These are phyloP conservation scores for Heliocidaris erythrogramma DNA, from an alignment of 35 echinoderm and acorn worm genomes.

Conservation along the genomic window DNA sequence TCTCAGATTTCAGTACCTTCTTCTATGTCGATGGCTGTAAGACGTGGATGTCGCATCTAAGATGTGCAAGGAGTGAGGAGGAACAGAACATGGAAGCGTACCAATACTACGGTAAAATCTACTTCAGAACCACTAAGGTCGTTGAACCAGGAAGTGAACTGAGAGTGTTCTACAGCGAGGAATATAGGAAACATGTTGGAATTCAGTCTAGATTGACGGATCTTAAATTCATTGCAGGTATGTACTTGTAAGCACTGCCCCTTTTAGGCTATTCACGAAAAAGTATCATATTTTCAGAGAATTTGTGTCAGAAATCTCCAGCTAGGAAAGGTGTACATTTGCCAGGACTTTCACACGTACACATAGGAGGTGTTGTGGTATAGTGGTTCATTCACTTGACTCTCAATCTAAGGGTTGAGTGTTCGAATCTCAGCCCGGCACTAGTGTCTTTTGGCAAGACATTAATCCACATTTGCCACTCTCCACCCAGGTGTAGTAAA, in stretches of 20 bases:
- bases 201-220: background rate
- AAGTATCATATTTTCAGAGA: too few relatives aligned
- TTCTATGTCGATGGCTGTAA: background rate
- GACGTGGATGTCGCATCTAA: constrained; percentile 90
- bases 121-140: constrained; percentile 63
- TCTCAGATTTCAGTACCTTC: background rate
- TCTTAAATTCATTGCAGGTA: background rate
- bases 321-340: too few relatives aligned
- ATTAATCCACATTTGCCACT: too few relatives aligned
- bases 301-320: too few relatives aligned
- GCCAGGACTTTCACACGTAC: too few relatives aligned
- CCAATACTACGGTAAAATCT: constrained; percentile 80
- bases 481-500: too few relatives aligned
- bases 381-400: too few relatives aligned
- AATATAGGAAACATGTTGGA: constrained; percentile 54
- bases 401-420: too few relatives aligned
- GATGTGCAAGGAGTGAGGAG: constrained; percentile 50
- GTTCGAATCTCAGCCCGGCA: too few relatives aligned
- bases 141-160: constrained; percentile 73
- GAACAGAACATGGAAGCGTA: constrained; percentile 90
- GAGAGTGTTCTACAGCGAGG: constrained; percentile 72
- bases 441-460: too few relatives aligned
- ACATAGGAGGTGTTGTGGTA: too few relatives aligned
- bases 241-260: background rate
- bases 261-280: background rate